phyloP scores from a whole-genome alignment of 2,888 invertebrate genomes.

The Liodrosophila aerea region DNA sequence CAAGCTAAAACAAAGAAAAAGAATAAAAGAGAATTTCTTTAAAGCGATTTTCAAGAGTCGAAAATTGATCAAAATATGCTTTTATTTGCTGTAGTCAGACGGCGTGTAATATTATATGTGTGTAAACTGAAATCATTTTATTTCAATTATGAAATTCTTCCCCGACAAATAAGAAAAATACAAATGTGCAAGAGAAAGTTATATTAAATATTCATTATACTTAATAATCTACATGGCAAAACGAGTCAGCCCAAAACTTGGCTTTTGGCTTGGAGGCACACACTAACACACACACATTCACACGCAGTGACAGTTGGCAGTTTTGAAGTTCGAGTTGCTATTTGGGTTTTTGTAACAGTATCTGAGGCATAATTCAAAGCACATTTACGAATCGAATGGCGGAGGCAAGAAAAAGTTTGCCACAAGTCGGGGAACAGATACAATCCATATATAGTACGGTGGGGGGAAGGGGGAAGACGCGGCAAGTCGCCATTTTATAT shows the following conservation, averaged over 20 bases:
- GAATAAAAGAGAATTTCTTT: slow-evolving; percentile 11
- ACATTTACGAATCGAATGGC: slow-evolving; percentile 37
- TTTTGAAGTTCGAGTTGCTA: slow-evolving; percentile 28
- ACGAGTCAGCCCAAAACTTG: slow-evolving; percentile 42
- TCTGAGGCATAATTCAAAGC: slow-evolving; percentile 48
- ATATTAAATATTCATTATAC: slow-evolving; percentile 69
- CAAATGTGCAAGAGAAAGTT: slow-evolving; percentile 32
- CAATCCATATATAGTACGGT: background rate
- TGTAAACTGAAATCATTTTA: slow-evolving; percentile 25
- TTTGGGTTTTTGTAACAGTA: slow-evolving; percentile 15
- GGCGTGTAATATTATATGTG: slow-evolving; percentile 13
- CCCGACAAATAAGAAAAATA: slow-evolving; percentile 15
- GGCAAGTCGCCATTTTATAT: slow-evolving; percentile 61
- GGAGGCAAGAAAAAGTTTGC: slow-evolving; percentile 36
- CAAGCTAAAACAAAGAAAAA: slow-evolving; percentile 22
- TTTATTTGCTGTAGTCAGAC: slow-evolving; percentile 6
- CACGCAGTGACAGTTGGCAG: slow-evolving; percentile 25
- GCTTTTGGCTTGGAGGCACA: slow-evolving; percentile 27
- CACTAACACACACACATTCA: slow-evolving; percentile 1
- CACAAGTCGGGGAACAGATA: slow-evolving; percentile 22
- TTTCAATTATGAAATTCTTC: slow-evolving; percentile 47
- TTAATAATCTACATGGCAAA: slow-evolving; percentile 58
- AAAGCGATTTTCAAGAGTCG: slow-evolving; percentile 12
- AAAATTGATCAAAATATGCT: slow-evolving; percentile 32
- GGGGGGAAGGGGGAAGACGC: slow-evolving; percentile 20